Evolutionary conservation across 2,113 vertebrate genomes (phyloP), one percentile per base, ranked within the genome.

Genomic region (Malurus alboscapulatus): DNA sequence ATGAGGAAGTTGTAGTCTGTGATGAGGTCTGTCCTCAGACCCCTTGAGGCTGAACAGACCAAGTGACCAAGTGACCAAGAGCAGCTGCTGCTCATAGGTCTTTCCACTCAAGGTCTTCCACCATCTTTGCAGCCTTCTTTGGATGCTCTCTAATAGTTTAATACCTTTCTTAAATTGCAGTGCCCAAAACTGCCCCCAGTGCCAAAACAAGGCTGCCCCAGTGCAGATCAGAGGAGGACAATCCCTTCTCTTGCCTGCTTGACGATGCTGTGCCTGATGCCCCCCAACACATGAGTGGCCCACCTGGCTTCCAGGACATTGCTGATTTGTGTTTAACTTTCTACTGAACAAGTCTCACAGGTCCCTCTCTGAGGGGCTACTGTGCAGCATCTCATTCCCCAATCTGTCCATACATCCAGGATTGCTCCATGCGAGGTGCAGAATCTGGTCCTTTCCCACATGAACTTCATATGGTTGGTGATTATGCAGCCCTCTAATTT

Each of bases 261-360:
- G 13, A 17, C 1, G 7, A 32, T 45, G 48, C 38, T 62, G 38
- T 14, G 17, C 48, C 26, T 72, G 17, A 54, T 63, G 47, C 8
- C 2, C 10, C 38, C 27, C 14, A 14, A 7, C 27, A 14, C 17
- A 73, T 1, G 7, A 5, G 0, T 84, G 58, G 2, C 14, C 12
- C 17, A n/a, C 14, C 48, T 73, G 27, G 17, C 40, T 73, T n/a
- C n/a, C 48, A 73, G 17, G 14, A 48, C n/a, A n/a, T 48, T 38
- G n/a, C 17, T 55, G n/a, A 1, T 2, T 12, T 18, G 12, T 7
- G 11, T 7, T 63, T 14, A 47, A 5, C 40, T 38, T 84, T 12
- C 40, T 24, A 17, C 17, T 8, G 62, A 58, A 25, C 18, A 53
- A 26, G n/a, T 63, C 4, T 4, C 14, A 6, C 22, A 18, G 3